Evolutionary conservation across 2,888 invertebrate genomes (phyloP).

Genomic region (Limenitis camilla): DNA sequence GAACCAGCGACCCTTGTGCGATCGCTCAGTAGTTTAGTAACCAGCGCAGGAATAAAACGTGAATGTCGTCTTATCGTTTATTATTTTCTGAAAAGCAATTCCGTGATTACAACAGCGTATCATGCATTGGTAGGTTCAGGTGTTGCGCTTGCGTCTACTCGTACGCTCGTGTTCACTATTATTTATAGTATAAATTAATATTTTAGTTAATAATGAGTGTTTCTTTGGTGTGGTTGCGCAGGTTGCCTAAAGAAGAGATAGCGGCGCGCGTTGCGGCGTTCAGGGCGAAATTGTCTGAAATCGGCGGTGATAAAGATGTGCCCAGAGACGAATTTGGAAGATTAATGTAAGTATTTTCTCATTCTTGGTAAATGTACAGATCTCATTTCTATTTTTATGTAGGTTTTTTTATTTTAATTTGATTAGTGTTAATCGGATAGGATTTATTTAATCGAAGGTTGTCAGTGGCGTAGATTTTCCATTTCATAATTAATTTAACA

Average conservation of each 20-base stretch:
- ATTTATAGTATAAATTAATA: neutral
- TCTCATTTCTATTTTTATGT: neutral
- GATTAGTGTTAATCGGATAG: neutral
- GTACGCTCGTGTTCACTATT: neutral
- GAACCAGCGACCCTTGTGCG: conserved; percentile 37
- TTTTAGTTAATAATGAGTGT: conserved; percentile 50
- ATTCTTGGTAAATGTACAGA: conserved; percentile 1
- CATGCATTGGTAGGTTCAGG: conserved; percentile 67
- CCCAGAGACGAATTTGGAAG: conserved; percentile 90
- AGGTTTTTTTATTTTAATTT: neutral
- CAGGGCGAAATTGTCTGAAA: conserved; percentile 87
- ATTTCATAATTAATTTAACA: no score
- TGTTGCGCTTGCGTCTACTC: conserved; percentile 35
- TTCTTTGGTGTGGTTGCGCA: conserved; percentile 72
- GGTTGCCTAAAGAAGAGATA: conserved; percentile 90
- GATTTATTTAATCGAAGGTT: neutral
- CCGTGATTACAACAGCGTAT: conserved; percentile 52
- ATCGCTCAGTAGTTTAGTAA: conserved; percentile 26
- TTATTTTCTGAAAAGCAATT: conserved; percentile 66
- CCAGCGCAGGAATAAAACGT: conserved; percentile 37
- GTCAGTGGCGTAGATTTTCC: no score
- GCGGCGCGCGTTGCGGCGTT: conserved; percentile 90
- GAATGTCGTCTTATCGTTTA: conserved; percentile 61
- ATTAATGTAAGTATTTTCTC: conserved; percentile 71
- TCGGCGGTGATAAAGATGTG: conserved; percentile 71